phyloP scores from a whole-genome alignment of 2,888 invertebrate genomes.

The Hesperia comma region DNA sequence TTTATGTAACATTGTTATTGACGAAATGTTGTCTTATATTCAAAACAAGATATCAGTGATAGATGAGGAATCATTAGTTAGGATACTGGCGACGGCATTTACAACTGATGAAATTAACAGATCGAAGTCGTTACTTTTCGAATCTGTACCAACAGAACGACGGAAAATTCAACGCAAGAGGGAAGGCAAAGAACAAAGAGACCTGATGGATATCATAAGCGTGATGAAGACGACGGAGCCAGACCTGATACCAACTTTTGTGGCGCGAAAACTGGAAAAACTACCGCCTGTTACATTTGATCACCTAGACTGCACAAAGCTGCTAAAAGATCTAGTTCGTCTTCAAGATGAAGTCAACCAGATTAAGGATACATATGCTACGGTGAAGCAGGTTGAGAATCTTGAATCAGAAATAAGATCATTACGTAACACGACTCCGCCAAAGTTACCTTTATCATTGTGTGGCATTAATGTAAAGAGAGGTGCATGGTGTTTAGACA shows the following conservation, averaged over 20 bases:
- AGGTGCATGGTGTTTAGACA: too few species aligned
- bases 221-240: conserved; percentile 15
- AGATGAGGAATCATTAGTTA: conserved; percentile 4
- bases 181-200: conserved; percentile 20
- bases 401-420: neutral
- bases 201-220: neutral
- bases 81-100: neutral
- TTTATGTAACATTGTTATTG: neutral
- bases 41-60: conserved; percentile 12
- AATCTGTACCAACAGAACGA: conserved; percentile 5
- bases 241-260: conserved; percentile 2
- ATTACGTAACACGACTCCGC: too few species aligned
- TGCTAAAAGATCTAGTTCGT: conserved; percentile 23
- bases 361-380: conserved; percentile 23
- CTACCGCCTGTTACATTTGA: conserved; percentile 22
- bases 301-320: conserved; percentile 23
- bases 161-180: conserved; percentile 16
- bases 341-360: conserved; percentile 22
- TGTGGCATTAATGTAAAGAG: too few species aligned
- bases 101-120: neutral
- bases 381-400: conserved; percentile 13
- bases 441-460: too few species aligned
- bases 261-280: neutral
- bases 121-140: neutral
- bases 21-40: too few species aligned